These are phyloP conservation scores for Pituophis catenifer DNA, from an alignment of 2,113 vertebrate species.

Conservation along the genomic window DNA sequence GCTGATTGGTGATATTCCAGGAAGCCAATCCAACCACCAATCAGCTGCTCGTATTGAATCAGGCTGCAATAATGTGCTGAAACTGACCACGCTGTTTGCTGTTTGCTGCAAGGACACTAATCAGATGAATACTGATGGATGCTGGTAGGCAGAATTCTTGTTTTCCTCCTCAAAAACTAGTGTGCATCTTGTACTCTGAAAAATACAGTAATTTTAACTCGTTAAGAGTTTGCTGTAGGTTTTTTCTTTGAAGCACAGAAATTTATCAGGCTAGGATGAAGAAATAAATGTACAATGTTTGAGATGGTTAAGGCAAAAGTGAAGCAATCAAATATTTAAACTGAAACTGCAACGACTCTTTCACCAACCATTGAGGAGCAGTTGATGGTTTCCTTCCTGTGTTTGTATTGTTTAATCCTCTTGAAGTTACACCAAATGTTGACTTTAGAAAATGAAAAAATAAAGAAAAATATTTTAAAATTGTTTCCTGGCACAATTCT, in stretches of 20 bases:
- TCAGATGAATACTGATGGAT: no score
- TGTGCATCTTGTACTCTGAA: no score
- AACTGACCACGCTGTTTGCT: no score
- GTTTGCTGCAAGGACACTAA: no score
- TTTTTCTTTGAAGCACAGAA: not conserved
- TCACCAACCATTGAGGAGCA: not conserved
- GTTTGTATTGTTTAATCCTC: not conserved
- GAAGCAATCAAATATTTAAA: not conserved
- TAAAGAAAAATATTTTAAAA: not conserved
- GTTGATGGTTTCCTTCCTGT: not conserved
- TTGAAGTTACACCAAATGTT: not conserved
- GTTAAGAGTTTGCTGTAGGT: not conserved
- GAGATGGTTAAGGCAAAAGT: not conserved
- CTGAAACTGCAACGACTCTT: not conserved
- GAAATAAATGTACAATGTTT: not conserved
- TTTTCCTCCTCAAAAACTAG: no score
- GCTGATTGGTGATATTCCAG: no score
- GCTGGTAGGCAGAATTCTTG: no score
- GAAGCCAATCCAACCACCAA: no score
- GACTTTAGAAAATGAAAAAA: not conserved
- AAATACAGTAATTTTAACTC: not conserved
- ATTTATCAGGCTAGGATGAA: not conserved
- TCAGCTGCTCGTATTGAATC: no score
- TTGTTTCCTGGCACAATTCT: not conserved
- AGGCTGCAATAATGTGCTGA: no score